phyloP scores from a whole-genome alignment of 2,888 invertebrate genomes.

The Melanchra persicariae region DNA sequence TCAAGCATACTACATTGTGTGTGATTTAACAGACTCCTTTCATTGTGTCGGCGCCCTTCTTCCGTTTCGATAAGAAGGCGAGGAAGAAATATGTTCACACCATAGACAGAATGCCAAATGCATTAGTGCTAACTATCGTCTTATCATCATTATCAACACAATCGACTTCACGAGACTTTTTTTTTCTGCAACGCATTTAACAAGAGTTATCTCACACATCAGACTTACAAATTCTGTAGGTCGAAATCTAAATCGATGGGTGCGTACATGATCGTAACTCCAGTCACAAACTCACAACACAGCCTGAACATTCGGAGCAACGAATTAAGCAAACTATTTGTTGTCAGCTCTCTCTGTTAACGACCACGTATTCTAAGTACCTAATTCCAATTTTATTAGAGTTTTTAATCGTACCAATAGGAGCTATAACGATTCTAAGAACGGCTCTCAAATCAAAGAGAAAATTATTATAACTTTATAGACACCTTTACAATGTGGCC shows the following conservation, averaged over 20 bases:
- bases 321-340: neutral
- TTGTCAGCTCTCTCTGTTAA: neutral
- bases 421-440: neutral
- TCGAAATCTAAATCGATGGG: neutral
- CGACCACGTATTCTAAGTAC: neutral
- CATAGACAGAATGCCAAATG: constrained; percentile 14
- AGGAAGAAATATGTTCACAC: constrained; percentile 43
- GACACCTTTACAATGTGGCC: neutral
- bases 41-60: constrained; percentile 47
- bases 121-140: constrained; percentile 3
- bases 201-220: neutral
- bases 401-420: neutral
- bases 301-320: neutral
- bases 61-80: constrained; percentile 5
- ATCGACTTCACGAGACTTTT: neutral
- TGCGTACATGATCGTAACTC: neutral
- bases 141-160: constrained; percentile 7
- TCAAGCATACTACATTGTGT: constrained; percentile 7
- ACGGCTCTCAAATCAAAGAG: neutral
- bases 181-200: neutral
- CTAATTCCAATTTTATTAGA: neutral
- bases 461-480: neutral
- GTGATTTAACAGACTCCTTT: constrained; percentile 11
- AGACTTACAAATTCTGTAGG: neutral
- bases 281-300: neutral